Base-by-base conservation (phyloP, 2,113 vertebrate genomes). In the Anser cygnoides region DNA sequence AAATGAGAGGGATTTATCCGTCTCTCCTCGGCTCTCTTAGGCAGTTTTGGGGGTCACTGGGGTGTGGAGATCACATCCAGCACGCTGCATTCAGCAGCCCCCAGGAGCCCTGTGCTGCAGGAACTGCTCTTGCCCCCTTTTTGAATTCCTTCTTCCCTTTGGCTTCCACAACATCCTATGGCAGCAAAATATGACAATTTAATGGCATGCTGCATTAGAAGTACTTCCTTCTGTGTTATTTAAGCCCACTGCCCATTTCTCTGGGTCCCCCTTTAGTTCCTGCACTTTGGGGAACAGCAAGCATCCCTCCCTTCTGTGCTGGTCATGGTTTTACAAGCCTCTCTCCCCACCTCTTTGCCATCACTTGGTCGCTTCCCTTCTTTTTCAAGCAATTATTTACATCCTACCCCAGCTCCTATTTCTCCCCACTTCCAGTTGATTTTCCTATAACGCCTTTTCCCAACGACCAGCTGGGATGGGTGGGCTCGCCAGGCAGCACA, bases 401-500 rank as follows among this genome's bases (percentile, higher is more conserved):
- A 7, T 11, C 63, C 44, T 2, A 18, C 2, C 2, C 80, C 23
- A 19, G 35, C 28, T 87, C 54, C 39, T 28, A 4, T 6, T 21
- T 57, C n/a, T 25, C 68, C 11, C 6, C 13, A 8, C 8, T 14
- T 75, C 26, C 3, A 3, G 33, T 18, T 43, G 54, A 67, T 58
- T 6, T 28, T 67, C 71, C 49, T 57, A 0, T 55, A 20, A 31
- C 1, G 5, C n/a, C 73, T 81, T 44, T 35, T 55, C 52, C 62
- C 46, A n/a, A 1, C 0, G 1, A 15, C 0, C 2, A n/a, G 15
- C 5, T 14, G 50, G 54, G 29, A 21, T 46, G 41, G 25, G 37
- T 10, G n/a, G 17, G 13, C 21, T 81, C 26, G 67, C 20, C 20
- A 12, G 9, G 46, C 52, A 39, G 54, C 28, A 15, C 31, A 5